Conservation (phyloP, 2,888 invertebrate genomes). For the Trissoscelio sp. region DNA sequence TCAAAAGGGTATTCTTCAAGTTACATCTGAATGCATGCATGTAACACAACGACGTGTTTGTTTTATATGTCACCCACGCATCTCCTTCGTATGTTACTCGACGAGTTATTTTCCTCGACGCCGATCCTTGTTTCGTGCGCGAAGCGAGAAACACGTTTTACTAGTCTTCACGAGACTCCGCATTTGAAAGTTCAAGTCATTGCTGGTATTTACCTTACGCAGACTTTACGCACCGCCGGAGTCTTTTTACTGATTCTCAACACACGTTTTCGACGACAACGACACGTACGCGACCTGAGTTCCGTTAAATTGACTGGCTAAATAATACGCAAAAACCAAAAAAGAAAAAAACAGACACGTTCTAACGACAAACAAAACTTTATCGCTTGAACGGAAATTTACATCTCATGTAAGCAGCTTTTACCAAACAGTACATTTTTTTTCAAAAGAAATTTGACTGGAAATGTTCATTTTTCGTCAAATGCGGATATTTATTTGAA, state of each 20-base stretch:
- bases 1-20: slow-evolving; percentile 17
- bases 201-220: slow-evolving; percentile 64
- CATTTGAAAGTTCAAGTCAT: slow-evolving; percentile 69
- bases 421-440: no score
- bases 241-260: slow-evolving; percentile 45
- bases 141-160: slow-evolving; percentile 71
- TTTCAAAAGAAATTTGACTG: no score
- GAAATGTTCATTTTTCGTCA: no score
- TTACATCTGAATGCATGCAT: slow-evolving; percentile 31
- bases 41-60: slow-evolving; percentile 33
- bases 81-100: slow-evolving; percentile 51
- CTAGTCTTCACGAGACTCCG: slow-evolving; percentile 64
- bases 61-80: slow-evolving; percentile 64
- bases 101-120: slow-evolving; percentile 53
- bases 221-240: slow-evolving; percentile 54
- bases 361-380: slow-evolving; percentile 1
- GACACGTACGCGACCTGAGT: slow-evolving; percentile 65
- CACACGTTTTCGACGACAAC: slow-evolving; percentile 59
- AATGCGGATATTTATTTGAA: no score
- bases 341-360: no score
- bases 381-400: background rate
- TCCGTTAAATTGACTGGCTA: slow-evolving; percentile 52
- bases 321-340: slow-evolving; percentile 19
- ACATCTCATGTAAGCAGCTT: no score
- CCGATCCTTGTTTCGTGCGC: slow-evolving; percentile 61